Evolutionary conservation across 2,888 invertebrate genomes (phyloP).

Genomic region (Acrobasis suavella): DNA sequence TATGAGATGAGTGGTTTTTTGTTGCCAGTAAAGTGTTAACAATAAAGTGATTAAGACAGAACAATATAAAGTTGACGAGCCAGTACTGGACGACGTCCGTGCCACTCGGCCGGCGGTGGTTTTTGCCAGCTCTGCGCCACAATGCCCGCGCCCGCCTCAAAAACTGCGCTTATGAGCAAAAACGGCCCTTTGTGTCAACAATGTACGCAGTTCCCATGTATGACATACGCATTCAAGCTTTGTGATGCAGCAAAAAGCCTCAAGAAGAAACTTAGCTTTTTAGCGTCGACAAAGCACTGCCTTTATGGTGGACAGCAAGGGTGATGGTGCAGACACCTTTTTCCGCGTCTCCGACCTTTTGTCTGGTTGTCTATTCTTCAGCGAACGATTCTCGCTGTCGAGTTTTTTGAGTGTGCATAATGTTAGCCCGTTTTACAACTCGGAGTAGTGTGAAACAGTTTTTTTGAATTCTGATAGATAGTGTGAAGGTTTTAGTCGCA

Average conservation of each 20-base stretch:
- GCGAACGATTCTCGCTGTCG: background rate
- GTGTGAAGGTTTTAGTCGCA: too few species aligned
- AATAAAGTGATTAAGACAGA: conserved; percentile 1
- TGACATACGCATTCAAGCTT: conserved; percentile 15
- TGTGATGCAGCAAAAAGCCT: conserved; percentile 15
- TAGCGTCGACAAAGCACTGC: conserved; percentile 4
- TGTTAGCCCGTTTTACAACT: background rate
- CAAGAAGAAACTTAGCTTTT: conserved; percentile 3
- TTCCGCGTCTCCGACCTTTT: conserved; percentile 13
- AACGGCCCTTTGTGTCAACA: conserved; percentile 12
- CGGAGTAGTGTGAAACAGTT: background rate
- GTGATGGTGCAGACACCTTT: conserved; percentile 12
- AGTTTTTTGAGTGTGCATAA: background rate
- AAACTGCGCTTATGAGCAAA: conserved; percentile 13
- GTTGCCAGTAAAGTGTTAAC: too few species aligned
- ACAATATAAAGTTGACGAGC: conserved; percentile 10
- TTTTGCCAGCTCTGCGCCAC: conserved; percentile 1
- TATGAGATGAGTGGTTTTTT: too few species aligned
- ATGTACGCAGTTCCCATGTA: conserved; percentile 12
- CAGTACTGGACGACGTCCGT: background rate
- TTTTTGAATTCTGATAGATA: background rate
- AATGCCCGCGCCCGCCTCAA: background rate
- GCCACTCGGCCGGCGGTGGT: background rate
- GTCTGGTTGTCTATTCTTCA: conserved; percentile 2
- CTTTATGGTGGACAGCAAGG: background rate